Conservation (phyloP, 2,797 vertebrate genomes). For the Orientallactaga sibirica region DNA sequence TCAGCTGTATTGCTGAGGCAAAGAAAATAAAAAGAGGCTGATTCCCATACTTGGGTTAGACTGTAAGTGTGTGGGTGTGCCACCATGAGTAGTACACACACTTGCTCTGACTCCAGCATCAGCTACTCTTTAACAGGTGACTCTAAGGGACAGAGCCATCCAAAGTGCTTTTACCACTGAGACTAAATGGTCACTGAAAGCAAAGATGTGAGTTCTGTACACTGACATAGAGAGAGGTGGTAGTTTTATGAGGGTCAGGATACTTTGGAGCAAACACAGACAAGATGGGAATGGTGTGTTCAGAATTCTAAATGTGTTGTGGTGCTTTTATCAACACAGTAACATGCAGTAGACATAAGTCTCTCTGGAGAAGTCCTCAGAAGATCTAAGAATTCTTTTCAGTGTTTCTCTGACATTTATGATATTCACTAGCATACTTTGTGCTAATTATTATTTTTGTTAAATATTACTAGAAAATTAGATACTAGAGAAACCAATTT, state of each 20-base stretch:
- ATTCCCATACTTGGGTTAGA: neutral
- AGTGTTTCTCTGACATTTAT: neutral
- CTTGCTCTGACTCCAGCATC: neutral
- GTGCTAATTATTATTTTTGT: slow-evolving; percentile 14
- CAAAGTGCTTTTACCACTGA: neutral
- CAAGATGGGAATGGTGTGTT: rapidly evolving
- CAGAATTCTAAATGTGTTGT: neutral
- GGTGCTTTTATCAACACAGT: neutral
- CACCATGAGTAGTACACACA: neutral
- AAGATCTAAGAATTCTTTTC: neutral
- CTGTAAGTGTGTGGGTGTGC: neutral
- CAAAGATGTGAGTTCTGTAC: neutral
- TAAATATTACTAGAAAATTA: slow-evolving; percentile 55
- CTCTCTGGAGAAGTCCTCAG: neutral
- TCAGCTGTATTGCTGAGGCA: neutral
- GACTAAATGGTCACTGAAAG: neutral
- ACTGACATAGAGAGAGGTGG: neutral
- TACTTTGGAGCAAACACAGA: neutral
- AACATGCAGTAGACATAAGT: neutral
- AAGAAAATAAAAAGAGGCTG: neutral
- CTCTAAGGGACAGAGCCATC: neutral
- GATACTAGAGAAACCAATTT: slow-evolving; percentile 1
- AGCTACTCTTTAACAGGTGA: neutral
- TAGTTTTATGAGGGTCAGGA: neutral
- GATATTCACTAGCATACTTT: slow-evolving; percentile 28